Evolutionary conservation across 2,888 invertebrate species (phyloP).

Genomic region (Ligdia adustata): DNA sequence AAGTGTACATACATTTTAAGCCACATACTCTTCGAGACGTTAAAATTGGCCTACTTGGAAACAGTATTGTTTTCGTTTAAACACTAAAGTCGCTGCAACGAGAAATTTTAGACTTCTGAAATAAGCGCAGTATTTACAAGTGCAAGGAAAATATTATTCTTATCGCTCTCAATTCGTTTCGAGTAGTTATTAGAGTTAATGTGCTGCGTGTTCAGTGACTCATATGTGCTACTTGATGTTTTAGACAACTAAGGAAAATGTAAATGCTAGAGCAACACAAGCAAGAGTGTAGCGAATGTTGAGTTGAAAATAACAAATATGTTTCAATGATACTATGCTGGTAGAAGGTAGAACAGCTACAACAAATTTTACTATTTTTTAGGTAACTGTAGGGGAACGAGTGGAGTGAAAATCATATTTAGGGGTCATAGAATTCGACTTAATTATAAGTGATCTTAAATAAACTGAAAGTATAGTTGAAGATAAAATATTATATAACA

Average conservation of each 20-base stretch:
- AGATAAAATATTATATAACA: too few relatives aligned
- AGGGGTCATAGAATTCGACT: too few relatives aligned
- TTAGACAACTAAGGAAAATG: conserved; percentile 6
- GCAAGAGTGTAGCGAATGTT: conserved; percentile 3
- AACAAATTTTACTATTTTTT: too few relatives aligned
- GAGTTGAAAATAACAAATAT: background rate
- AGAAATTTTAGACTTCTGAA: conserved; percentile 25
- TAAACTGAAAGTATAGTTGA: too few relatives aligned
- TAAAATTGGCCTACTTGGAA: conserved; percentile 28
- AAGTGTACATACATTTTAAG: conserved; percentile 7
- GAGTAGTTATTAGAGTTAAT: conserved; percentile 23
- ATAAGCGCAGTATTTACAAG: conserved; percentile 24
- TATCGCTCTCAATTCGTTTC: conserved; percentile 22
- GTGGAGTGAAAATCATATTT: too few relatives aligned
- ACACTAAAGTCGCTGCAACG: conserved; percentile 19
- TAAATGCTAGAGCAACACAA: background rate
- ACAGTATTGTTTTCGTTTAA: conserved; percentile 24
- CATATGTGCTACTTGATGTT: conserved; percentile 8
- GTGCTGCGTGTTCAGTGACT: conserved; percentile 12
- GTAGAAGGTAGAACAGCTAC: too few relatives aligned
- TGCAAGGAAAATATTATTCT: conserved; percentile 22
- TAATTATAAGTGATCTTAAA: too few relatives aligned
- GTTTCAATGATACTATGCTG: background rate
- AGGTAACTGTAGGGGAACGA: too few relatives aligned
- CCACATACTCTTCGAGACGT: conserved; percentile 14